Percentiles rank a stretch among this genome's conserved stretches.
Conservation (phyloP, 1,140 invertebrate genomes). For the Mycetomoellerius zeteki region DNA sequence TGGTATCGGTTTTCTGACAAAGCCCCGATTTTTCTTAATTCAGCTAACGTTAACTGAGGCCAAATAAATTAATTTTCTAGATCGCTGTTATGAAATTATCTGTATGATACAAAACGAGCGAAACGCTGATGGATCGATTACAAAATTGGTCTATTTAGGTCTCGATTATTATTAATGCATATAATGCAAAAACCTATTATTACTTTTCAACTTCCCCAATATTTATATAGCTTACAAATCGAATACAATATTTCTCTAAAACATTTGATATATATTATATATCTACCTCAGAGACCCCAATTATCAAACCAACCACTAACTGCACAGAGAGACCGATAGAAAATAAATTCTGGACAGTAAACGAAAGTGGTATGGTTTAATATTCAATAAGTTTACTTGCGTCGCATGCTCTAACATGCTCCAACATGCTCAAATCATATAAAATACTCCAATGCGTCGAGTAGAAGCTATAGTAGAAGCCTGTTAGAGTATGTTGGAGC, state of each 20-base stretch:
- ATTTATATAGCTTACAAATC: not conserved
- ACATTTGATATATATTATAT: not conserved
- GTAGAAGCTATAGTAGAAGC: too few species aligned
- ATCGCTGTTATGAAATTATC: not conserved
- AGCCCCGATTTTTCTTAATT: conserved; percentile 22
- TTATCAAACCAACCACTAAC: not conserved
- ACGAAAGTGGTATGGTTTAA: not conserved
- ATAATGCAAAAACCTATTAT: not conserved
- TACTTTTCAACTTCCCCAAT: not conserved
- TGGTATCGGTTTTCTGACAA: conserved; percentile 12
- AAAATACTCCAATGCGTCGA: too few species aligned
- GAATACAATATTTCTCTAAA: not conserved
- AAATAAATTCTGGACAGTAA: conserved; percentile 27
- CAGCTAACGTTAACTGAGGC: not conserved
- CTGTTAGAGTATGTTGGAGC: too few species aligned
- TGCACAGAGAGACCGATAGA: not conserved
- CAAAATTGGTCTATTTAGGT: not conserved
- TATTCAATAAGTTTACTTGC: not conserved
- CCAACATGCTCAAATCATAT: too few species aligned
- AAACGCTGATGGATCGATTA: not conserved
- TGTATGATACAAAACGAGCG: not conserved
- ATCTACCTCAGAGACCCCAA: not conserved
- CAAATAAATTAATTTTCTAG: conserved; percentile 29
- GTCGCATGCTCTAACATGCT: too few species aligned
- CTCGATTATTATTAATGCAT: not conserved